Evolutionary conservation across 1,140 invertebrate species (phyloP).

Genomic region (Drosophila parvula): DNA sequence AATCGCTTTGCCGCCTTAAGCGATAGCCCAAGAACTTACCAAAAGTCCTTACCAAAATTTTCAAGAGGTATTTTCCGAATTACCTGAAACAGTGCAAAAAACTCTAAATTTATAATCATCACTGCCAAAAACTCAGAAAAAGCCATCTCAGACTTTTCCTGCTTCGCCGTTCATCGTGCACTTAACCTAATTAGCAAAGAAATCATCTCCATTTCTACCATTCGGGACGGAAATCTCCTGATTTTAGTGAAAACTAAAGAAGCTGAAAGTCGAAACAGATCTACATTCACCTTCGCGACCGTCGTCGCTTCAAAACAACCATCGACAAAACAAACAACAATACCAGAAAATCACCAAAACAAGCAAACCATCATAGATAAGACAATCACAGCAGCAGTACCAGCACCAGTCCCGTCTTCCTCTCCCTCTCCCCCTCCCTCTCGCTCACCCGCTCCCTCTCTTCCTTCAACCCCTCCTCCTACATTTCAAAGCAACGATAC

Average conservation of each 20-base stretch:
- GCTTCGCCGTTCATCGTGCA: not conserved
- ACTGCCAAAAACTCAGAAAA: not conserved
- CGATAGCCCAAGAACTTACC: not conserved
- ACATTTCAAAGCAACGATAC: too few relatives aligned
- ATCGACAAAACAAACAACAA: not conserved
- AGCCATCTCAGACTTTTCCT: not conserved
- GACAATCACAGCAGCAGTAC: not conserved
- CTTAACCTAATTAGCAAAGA: not conserved
- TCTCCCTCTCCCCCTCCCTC: not conserved
- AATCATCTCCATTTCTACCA: too few relatives aligned
- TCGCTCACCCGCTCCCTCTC: too few relatives aligned
- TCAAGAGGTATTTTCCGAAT: not conserved
- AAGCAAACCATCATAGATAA: not conserved
- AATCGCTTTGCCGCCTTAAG: not conserved
- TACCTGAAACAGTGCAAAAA: not conserved
- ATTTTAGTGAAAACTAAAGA: too few relatives aligned
- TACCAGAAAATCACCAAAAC: not conserved
- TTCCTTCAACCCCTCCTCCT: too few relatives aligned
- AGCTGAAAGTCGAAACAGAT: too few relatives aligned
- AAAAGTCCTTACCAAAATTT: not conserved
- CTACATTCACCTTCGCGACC: not conserved
- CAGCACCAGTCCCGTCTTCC: not conserved
- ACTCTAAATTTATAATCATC: not conserved
- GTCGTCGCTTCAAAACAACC: not conserved
- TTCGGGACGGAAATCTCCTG: too few relatives aligned